Evolutionary conservation across 2,113 vertebrate genomes (phyloP).

Genomic region (Barbus barbus): DNA sequence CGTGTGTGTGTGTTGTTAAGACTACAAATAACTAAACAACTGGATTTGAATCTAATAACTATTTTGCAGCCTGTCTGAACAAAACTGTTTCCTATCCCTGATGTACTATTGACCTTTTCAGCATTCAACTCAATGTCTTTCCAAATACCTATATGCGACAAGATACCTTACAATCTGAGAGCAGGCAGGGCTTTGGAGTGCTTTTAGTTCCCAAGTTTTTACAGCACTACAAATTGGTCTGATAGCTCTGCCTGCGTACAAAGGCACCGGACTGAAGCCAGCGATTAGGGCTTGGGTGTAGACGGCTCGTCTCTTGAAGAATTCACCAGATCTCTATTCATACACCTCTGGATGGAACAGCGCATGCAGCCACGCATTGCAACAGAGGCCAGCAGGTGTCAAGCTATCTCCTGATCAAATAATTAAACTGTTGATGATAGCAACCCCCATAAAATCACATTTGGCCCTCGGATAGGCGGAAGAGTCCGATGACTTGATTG

Average conservation of each 20-base stretch:
- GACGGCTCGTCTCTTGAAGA: not conserved
- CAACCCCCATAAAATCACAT: slow-evolving; percentile 50
- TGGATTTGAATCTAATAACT: not conserved
- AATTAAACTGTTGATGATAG: slow-evolving; percentile 62
- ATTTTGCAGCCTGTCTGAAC: not conserved
- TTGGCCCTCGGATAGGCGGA: slow-evolving; percentile 49
- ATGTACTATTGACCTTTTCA: slow-evolving; percentile 23
- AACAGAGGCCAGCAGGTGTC: slow-evolving; percentile 27
- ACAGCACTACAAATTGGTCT: not conserved
- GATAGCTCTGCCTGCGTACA: not conserved
- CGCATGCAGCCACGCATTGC: not conserved
- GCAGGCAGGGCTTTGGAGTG: not conserved
- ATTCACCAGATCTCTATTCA: not conserved
- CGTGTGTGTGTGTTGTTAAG: too few relatives aligned
- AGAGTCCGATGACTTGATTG: slow-evolving; percentile 71
- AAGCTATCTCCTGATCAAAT: slow-evolving; percentile 56
- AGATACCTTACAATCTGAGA: not conserved
- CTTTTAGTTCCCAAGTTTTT: not conserved
- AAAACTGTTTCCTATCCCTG: not conserved
- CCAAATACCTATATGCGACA: not conserved
- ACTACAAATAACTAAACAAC: not conserved
- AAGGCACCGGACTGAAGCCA: not conserved
- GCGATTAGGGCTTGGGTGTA: not conserved
- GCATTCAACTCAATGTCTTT: slow-evolving; percentile 13
- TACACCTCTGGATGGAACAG: slow-evolving; percentile 1